phyloP scores from a whole-genome alignment of 2,888 invertebrate species.

The Nemotelus nigrinus region DNA sequence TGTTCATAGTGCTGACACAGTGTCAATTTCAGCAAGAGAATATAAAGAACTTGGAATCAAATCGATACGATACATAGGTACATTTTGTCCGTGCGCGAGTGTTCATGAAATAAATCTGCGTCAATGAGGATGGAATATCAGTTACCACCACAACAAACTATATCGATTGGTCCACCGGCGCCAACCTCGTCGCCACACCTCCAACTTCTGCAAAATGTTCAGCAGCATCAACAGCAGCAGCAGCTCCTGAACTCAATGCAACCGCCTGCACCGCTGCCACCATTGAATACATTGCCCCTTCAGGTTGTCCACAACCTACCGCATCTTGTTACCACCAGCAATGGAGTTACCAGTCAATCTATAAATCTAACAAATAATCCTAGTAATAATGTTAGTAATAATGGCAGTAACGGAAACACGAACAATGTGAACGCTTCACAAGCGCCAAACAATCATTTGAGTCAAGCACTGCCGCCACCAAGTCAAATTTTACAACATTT shows the following conservation, averaged over 20 bases:
- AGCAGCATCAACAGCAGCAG: conserved; percentile 57
- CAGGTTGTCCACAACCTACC: conserved; percentile 64
- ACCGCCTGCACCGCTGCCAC: conserved; percentile 59
- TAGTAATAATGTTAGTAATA: conserved; percentile 42
- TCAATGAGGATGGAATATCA: conserved; percentile 65
- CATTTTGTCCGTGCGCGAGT: neutral
- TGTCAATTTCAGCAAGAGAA: conserved; percentile 13
- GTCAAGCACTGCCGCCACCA: conserved; percentile 59
- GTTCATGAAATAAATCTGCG: conserved; percentile 55
- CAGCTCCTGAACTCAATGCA: conserved; percentile 60
- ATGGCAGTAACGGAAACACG: conserved; percentile 50
- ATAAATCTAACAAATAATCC: conserved; percentile 49
- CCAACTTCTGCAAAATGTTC: conserved; percentile 51
- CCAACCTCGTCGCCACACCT: conserved; percentile 57
- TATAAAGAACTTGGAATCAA: conserved; percentile 1
- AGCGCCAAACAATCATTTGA: conserved; percentile 54
- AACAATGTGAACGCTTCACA: conserved; percentile 54
- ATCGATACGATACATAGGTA: neutral
- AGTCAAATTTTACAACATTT: conserved; percentile 64
- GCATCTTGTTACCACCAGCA: conserved; percentile 58
- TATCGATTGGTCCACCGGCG: conserved; percentile 58
- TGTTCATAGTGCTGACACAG: conserved; percentile 18
- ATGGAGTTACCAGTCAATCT: conserved; percentile 45
- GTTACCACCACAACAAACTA: conserved; percentile 63
- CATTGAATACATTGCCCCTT: conserved; percentile 61